A percentile compares a stretch with the other conserved stretches of the same genome.
phyloP scores from a whole-genome alignment of 1,140 invertebrate species.

The Reticulitermes speratus region DNA sequence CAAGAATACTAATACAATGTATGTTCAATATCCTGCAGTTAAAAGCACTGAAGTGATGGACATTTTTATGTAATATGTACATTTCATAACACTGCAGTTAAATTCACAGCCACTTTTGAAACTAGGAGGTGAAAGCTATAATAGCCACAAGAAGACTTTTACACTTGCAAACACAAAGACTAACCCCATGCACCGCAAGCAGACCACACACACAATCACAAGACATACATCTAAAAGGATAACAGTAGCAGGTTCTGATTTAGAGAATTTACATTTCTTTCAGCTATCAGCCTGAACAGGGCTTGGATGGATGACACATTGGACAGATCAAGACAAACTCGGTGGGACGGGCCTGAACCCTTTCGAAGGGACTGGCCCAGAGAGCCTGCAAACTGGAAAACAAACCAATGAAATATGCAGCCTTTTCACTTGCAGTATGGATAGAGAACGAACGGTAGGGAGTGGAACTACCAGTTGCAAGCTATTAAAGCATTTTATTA shows the following conservation, averaged over 20 bases:
- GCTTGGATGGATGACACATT: conserved; percentile 21
- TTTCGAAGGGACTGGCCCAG: neutral
- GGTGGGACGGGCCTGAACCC: neutral
- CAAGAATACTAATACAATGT: too few relatives aligned
- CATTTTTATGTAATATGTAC: too few relatives aligned
- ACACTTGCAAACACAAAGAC: too few relatives aligned
- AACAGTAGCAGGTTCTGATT: too few relatives aligned
- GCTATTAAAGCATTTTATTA: neutral
- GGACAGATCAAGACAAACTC: conserved; percentile 22
- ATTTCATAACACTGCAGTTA: too few relatives aligned
- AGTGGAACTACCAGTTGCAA: neutral
- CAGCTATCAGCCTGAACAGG: conserved; percentile 20
- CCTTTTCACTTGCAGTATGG: too few relatives aligned
- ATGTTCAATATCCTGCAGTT: too few relatives aligned
- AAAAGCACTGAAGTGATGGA: too few relatives aligned
- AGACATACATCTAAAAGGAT: neutral
- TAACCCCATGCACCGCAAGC: neutral
- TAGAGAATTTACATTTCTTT: conserved; percentile 19
- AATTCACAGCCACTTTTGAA: too few relatives aligned
- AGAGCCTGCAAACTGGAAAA: conserved; percentile 1
- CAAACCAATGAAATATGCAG: neutral
- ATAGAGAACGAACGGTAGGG: neutral
- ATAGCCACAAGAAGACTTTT: too few relatives aligned
- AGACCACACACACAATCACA: conserved; percentile 9
- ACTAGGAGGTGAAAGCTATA: too few relatives aligned